Conservation (phyloP, 2,888 invertebrate species). For the Griposia aprilina region DNA sequence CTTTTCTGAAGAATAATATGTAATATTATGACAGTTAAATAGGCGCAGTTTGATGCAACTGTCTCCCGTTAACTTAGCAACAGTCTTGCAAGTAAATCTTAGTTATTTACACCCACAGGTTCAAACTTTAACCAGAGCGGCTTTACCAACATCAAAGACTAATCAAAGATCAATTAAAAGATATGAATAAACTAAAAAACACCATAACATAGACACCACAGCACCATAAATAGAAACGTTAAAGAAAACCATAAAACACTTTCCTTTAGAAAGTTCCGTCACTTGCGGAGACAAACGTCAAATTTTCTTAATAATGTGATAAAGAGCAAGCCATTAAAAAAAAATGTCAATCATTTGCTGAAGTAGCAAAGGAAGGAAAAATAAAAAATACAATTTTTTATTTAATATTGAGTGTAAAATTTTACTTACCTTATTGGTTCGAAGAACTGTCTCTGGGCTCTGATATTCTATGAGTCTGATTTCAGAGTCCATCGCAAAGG, state of each 20-base stretch:
- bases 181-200: conserved; percentile 40
- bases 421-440: no score
- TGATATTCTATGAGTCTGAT: no score
- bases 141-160: conserved; percentile 31
- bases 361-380: no score
- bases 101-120: not conserved
- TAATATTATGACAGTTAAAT: not conserved
- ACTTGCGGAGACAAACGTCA: conserved; percentile 1
- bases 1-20: no score
- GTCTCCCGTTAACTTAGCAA: not conserved
- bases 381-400: no score
- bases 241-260: conserved; percentile 50
- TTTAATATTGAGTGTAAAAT: no score
- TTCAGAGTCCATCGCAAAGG: no score
- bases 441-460: no score
- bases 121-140: conserved; percentile 17
- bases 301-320: not conserved
- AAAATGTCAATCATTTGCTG: no score
- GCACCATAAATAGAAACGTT: conserved; percentile 38
- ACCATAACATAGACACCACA: conserved; percentile 42
- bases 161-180: conserved; percentile 41
- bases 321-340: no score
- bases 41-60: not conserved
- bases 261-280: conserved; percentile 49
- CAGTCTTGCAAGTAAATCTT: not conserved